Conservation (phyloP, 2,797 vertebrate species). For the Sebastolobus alascanus region DNA sequence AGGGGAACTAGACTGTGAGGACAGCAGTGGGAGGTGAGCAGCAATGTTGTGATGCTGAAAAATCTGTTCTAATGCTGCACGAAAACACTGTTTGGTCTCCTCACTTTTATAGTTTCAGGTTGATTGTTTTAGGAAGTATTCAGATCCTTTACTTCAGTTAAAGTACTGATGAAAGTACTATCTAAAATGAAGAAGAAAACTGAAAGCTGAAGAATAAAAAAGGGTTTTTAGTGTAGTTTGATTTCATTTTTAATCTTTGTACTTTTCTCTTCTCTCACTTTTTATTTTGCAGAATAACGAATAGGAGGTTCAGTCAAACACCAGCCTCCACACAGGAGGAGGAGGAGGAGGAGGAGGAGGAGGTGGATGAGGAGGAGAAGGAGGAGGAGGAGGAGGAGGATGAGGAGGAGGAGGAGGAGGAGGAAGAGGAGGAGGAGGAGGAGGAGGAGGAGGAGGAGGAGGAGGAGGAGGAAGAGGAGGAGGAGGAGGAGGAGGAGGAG, state of each 20-base stretch:
- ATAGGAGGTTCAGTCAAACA: neutral
- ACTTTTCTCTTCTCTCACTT: neutral
- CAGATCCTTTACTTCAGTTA: neutral
- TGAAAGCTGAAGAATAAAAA: neutral
- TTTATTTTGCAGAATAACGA: constrained; percentile 3
- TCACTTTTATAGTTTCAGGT: neutral
- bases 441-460: no score
- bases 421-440: neutral
- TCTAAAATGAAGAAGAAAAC: neutral
- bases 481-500: neutral
- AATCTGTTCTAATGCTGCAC: neutral
- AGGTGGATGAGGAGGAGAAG: neutral
- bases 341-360: neutral
- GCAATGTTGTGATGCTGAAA: neutral
- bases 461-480: neutral
- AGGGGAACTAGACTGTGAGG: neutral
- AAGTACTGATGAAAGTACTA: neutral
- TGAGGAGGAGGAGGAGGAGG: neutral
- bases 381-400: neutral
- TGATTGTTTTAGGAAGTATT: neutral
- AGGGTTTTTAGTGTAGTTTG: neutral
- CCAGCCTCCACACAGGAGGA: neutral
- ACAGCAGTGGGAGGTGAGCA: neutral
- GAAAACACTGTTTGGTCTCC: no score
- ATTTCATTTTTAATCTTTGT: neutral